Base-by-base conservation (phyloP, 2,113 vertebrate genomes). In the Empidonax alnorum region DNA sequence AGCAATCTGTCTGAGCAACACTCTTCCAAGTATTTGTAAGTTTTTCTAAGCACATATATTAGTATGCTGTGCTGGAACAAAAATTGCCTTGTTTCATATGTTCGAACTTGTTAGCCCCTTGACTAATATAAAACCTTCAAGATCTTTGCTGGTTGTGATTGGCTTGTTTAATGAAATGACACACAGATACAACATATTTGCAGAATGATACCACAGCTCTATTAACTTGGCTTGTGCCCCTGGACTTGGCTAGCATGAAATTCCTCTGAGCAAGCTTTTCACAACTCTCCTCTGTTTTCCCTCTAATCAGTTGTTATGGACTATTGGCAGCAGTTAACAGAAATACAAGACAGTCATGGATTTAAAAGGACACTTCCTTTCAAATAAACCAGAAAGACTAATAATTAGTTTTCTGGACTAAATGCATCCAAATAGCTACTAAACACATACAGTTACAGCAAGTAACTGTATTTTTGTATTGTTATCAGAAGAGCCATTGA, bases 311-410 rank as follows among this genome's bases (percentile, higher is more conserved):
- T 77, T 95, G 92, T 91, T 92, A 87, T 4, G 41, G 77, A 52
- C 96, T 90, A 87, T 35, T 85, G 89, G 90, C 62, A 96, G 53
- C 80, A 94, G 67, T 90, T 95, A 96, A 95, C 30, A 93, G 86
- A 84, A 83, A 94, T 41, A 74, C 31, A 80, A 69, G 21, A 62
- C 67, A 94, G 71, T 75, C 71, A 85, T 4, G 22, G 68, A 96
- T 56, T 95, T 92, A 95, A 86, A 95, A 91, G 39, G 61, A 94
- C 69, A 90, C 42, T 95, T 94, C 94, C 62, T 61, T 91, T 84
- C 91, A 96, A 97, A 96, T 68, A 93, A 93, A 79, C 35, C 44
- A 72, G 58, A 85, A 94, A 81, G 72, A 69, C 79, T 21, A 92
- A 77, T 24, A 95, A 93, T 81, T 81, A 41, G 14, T 72, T 84